Evolutionary conservation across 1,140 invertebrate species (phyloP), one percentile per base, ranked within the genome.

Genomic region (Cotesia glomerata): DNA sequence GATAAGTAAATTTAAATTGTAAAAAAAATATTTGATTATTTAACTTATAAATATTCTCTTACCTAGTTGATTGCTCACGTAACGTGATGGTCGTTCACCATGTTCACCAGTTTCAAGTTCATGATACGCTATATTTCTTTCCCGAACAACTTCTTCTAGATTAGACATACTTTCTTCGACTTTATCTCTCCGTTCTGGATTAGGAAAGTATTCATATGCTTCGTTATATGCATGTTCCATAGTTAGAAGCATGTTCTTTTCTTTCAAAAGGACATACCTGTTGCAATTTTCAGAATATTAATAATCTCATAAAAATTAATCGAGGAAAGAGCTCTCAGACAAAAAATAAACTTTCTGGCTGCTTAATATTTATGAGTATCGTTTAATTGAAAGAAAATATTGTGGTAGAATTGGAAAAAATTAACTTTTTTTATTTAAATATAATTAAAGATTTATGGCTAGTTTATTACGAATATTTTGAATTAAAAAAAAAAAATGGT

Each of bases 121-220:
- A 85, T 94, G 93, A 86, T 95, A 98, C 4, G 98, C 98, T 78
- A 90, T 88, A 86, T 99, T 98, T 75, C 98, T 89, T 88, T 99
- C 98, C 75, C 93, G 89, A 0, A 99, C 92, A 5, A 99, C 95
- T 39, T 88, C 86, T 87, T 99, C 95, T 59, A 99, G 86, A 87
- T 99, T 98, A 75, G 93, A 89, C 98, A 99, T 99, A 39, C 97
- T 98, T 75, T 96, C 94, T 85, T 97, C 90, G 1, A 98, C 95
- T 90, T 98, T 98, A 82, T 98, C 96, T 61, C 98, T 89, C 81
- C 98, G 90, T 88, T 99, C 98, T 34, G 97, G 96, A 89, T 92
- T 98, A 9, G 97, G 95, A 86, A 99, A 96, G n/a, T 93, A 74
- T 84, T 91, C 86, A 49, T 84, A 85, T 79, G 92, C 87, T 72